phyloP scores from a whole-genome alignment of 1,140 invertebrate genomes.

The Ylistrum balloti region DNA sequence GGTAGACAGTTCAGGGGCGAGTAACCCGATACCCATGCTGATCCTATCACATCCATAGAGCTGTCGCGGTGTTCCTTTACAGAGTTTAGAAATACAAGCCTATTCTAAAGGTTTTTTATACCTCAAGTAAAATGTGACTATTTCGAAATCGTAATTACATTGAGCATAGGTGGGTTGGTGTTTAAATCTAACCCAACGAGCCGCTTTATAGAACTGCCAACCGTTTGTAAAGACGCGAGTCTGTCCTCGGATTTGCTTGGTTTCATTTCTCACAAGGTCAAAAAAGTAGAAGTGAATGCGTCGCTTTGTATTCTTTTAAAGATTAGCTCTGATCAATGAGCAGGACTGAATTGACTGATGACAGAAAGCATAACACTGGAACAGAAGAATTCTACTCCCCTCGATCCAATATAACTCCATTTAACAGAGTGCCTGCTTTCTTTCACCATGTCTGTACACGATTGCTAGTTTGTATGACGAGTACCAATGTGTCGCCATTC shows the following conservation, averaged over 20 bases:
- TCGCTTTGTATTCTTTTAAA: conserved; percentile 25
- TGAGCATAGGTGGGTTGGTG: neutral
- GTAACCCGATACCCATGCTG: neutral
- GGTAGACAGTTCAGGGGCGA: conserved; percentile 7
- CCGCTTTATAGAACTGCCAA: neutral
- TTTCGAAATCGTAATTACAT: conserved; percentile 40
- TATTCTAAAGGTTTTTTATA: conserved; percentile 11
- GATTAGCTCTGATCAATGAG: neutral
- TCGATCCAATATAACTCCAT: neutral
- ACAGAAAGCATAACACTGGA: neutral
- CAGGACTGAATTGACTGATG: neutral
- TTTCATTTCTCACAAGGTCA: conserved; percentile 38
- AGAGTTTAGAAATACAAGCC: conserved; percentile 10
- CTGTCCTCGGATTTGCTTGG: conserved; percentile 7
- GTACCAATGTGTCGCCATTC: neutral
- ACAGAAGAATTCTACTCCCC: neutral
- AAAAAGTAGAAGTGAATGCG: neutral
- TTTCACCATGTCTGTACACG: neutral
- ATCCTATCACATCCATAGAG: neutral
- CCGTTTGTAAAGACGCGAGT: neutral
- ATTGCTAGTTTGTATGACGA: neutral
- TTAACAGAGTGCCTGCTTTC: neutral
- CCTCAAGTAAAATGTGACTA: neutral
- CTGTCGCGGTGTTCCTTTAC: neutral
- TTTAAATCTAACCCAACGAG: neutral